These are phyloP conservation scores for Elmis aenea DNA, from an alignment of 2,888 invertebrate species.

Conservation along the genomic window DNA sequence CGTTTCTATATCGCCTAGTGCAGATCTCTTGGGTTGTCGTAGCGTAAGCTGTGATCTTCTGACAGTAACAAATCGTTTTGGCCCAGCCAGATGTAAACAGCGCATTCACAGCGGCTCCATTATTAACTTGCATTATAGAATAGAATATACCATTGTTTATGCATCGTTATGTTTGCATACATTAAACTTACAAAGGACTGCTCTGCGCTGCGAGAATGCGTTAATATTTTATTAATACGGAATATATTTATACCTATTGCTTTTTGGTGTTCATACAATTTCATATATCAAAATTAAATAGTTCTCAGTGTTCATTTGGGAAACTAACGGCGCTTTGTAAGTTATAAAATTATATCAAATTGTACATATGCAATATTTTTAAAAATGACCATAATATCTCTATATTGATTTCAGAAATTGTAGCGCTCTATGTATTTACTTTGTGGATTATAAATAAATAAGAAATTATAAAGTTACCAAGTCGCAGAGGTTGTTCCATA, in stretches of 20 bases:
- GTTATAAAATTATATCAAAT: slow-evolving; percentile 25
- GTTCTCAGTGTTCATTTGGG: slow-evolving; percentile 17
- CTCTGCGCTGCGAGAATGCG: no score
- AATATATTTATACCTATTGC: slow-evolving; percentile 28
- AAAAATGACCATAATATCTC: slow-evolving; percentile 29
- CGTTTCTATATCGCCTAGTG: slow-evolving; percentile 26
- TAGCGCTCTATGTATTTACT: slow-evolving; percentile 23
- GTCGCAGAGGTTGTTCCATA: no score
- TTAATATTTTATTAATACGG: slow-evolving; percentile 19
- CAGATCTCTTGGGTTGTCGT: slow-evolving; percentile 30
- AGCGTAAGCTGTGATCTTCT: slow-evolving; percentile 34
- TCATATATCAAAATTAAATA: slow-evolving; percentile 15
- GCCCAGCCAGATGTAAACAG: slow-evolving; percentile 29
- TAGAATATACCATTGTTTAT: slow-evolving; percentile 21
- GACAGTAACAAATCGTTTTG: slow-evolving; percentile 32
- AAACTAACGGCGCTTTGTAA: slow-evolving; percentile 17
- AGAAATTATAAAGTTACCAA: no score
- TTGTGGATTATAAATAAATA: slow-evolving; percentile 16
- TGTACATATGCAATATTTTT: slow-evolving; percentile 36
- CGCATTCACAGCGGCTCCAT: slow-evolving; percentile 24
- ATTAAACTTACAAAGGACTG: no score
- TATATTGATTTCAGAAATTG: slow-evolving; percentile 28
- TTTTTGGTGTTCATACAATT: slow-evolving; percentile 31
- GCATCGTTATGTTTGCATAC: slow-evolving; percentile 23
- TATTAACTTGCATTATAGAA: slow-evolving; percentile 20